phyloP scores from a whole-genome alignment of 2,797 vertebrate genomes.

The Liparis tanakae region DNA sequence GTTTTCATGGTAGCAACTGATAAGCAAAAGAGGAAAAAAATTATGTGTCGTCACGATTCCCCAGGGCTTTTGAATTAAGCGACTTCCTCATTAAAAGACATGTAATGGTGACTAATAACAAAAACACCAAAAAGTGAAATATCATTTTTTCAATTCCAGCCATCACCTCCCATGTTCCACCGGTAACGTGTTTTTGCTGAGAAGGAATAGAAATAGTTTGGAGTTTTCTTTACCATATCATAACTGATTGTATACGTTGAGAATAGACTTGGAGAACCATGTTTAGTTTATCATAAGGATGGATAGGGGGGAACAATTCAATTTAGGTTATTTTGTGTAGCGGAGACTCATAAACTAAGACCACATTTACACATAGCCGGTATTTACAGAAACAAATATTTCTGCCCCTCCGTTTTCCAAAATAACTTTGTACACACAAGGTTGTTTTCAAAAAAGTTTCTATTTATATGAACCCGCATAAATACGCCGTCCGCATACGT shows the following conservation, averaged over 20 bases:
- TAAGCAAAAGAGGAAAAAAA: conserved; percentile 38
- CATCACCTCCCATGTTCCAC: conserved; percentile 1
- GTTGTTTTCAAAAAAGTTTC: too few species aligned
- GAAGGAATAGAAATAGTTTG: background rate
- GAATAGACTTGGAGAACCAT: background rate
- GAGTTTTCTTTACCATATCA: background rate
- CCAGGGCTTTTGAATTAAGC: conserved; percentile 27
- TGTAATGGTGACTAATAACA: conserved; percentile 23
- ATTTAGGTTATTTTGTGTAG: too few species aligned
- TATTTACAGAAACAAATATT: too few species aligned
- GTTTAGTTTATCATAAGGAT: background rate
- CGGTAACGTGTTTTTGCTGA: background rate
- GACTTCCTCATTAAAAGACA: conserved; percentile 11
- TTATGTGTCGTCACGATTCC: background rate
- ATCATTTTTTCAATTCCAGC: background rate
- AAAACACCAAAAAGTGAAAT: background rate
- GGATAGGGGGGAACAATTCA: background rate
- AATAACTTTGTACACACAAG: too few species aligned
- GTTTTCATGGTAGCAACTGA: conserved; percentile 58
- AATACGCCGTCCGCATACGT: too few species aligned
- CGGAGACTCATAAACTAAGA: too few species aligned
- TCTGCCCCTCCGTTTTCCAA: too few species aligned
- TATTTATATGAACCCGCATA: too few species aligned
- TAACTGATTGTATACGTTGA: background rate
- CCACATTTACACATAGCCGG: too few species aligned